These are phyloP conservation scores for Pediacus dermestoides DNA, from an alignment of 2,888 invertebrate species.

Conservation along the genomic window DNA sequence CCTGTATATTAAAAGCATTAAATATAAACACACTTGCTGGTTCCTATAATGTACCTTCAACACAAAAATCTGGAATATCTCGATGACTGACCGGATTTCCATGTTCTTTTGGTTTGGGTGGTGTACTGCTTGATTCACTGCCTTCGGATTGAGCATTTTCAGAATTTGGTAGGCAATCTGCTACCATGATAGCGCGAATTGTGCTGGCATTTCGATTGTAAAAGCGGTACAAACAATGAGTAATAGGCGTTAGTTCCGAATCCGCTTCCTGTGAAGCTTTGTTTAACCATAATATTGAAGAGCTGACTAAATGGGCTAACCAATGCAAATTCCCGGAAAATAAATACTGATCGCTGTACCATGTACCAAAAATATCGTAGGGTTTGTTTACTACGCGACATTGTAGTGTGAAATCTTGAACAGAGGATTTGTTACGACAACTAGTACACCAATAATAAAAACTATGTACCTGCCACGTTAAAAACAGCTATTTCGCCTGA, in stretches of 20 bases:
- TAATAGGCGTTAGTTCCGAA: constrained; percentile 75
- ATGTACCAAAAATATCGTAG: constrained; percentile 85
- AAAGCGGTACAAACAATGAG: constrained; percentile 60
- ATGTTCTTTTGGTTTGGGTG: constrained; percentile 36
- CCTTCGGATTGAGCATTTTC: constrained; percentile 35
- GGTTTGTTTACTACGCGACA: constrained; percentile 78
- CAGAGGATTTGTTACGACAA: constrained; percentile 1
- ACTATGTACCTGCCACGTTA: constrained; percentile 59
- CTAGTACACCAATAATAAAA: constrained; percentile 19
- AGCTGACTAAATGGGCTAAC: constrained; percentile 70
- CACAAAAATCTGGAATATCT: too few relatives aligned
- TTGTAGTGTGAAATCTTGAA: constrained; percentile 63
- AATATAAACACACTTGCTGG: too few relatives aligned
- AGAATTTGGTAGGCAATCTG: constrained; percentile 60
- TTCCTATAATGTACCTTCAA: too few relatives aligned
- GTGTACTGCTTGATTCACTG: not conserved
- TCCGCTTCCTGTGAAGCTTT: constrained; percentile 78
- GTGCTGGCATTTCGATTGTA: constrained; percentile 65
- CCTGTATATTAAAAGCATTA: too few relatives aligned
- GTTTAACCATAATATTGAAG: constrained; percentile 75
- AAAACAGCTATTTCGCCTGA: constrained; percentile 89
- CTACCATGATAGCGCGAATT: constrained; percentile 72
- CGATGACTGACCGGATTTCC: constrained; percentile 56
- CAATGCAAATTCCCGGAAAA: constrained; percentile 79
- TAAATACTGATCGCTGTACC: constrained; percentile 78